Base-by-base conservation (phyloP, 2,888 invertebrate species). In the Coelopa pilipes region DNA sequence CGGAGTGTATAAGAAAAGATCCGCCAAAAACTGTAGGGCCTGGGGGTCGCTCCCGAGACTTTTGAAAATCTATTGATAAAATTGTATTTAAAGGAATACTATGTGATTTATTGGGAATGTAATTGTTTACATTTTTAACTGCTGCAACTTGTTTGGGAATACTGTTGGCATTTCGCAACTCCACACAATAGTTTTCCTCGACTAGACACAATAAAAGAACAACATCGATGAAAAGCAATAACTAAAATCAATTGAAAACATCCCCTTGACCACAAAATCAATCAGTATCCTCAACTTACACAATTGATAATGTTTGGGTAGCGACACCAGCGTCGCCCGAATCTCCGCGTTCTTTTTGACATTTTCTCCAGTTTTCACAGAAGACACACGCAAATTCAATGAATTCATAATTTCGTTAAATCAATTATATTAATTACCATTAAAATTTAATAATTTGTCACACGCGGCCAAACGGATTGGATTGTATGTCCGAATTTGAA, bases 1-100 rank as follows among this genome's bases (percentile, higher is more conserved):
- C 0, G 87, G 85, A 50, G 83, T 82, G 72, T 79, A 76, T 59
- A 88, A 83, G 24, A 84, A 84, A 0, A 88, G 69, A 76, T 87
- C 84, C 21, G 86, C 80, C 3, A 88, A 77, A 72, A 88, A 85
- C 76, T 82, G 80, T 17, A 86, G 74, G 0, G 77, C 78, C 3
- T 78, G 74, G 5, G 75, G 45, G 74, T 82, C 78, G 0, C 71
- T 72, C 1, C 77, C 77, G 17, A 78, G 74, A 17, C 75, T 78
- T 75, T 79, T 78, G 67, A 80, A 81, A 60, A 80, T 79, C 82
- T 83, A 70, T 34, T 34, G 34, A 57, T 34, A 60, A 62, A 63
- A 62, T 15, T 1, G 17, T 11, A 50, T n/a, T 34, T 47, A 72
- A 21, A 47, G 13, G 11, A 49, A 4, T 11, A 49, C 10, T 49